Evolutionary conservation across 2,888 invertebrate genomes (phyloP), one percentile per base, ranked within the genome.

Genomic region (Macrostomum cliftonense): DNA sequence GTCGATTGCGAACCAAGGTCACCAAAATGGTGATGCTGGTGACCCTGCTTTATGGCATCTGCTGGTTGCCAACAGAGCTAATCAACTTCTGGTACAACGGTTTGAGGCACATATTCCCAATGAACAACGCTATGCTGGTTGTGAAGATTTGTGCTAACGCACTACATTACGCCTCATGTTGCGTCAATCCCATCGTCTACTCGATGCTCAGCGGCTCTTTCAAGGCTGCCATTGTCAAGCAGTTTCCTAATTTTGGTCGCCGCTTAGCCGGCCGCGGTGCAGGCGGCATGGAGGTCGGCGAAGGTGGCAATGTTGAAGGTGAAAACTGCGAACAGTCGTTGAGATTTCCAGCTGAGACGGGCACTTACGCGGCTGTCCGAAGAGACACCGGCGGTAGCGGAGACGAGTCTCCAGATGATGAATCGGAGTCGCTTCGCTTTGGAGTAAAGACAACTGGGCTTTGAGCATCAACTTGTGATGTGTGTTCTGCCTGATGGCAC

Each of bases 171-270:
- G 48, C 48, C 2, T 44, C 43, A 5, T 40, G 43, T 14, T 47
- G 48, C 20, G 47, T 47, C 42, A 47, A 47, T 17, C 48, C 48
- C 13, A 46, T 47, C 20, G 21, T 47, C 17, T 47, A 47, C 14
- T 47, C 48, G n/a, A 47, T 47, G n/a, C 36, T 47, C 14, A 47
- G 48, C 47, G 43, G 42, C n/a, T 39, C 42, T 9, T 47, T 47
- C 48, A 40, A 47, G 19, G 36, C 11, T 9, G 42, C 43, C 21
- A 21, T 47, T 37, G n/a, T 36, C 20, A 47, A 47, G 48, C 48
- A 47, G 17, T 47, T 47, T 42, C 48, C 48, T 4, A 43, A 12
- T 12, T 12, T 47, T 12, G 40, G 47, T 17, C 48, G 45, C 4
- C 28, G 28, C 4, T 9, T 28, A 9, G 28, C 5, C 28, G 28